Evolutionary conservation across 2,113 vertebrate genomes (phyloP).

Genomic region (Pandion haliaetus): DNA sequence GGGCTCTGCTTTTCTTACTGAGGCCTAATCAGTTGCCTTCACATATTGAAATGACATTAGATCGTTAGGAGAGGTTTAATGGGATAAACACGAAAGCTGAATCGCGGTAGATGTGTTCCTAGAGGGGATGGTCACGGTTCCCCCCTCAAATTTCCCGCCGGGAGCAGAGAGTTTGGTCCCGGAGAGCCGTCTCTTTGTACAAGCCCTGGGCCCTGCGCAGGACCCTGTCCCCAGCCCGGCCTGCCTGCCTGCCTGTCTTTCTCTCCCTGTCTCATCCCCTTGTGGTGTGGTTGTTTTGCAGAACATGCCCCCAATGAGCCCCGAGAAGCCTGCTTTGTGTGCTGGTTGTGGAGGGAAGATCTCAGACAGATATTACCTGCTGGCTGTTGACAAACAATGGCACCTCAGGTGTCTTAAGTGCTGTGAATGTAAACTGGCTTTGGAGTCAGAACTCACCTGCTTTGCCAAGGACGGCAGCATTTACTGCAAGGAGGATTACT

Average conservation of each 20-base stretch:
- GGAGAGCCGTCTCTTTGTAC: background rate
- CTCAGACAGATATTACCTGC: constrained; percentile 97
- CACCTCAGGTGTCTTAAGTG: constrained; percentile 98
- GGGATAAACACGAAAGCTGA: background rate
- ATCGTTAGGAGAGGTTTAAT: background rate
- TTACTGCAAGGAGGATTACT: constrained; percentile 99
- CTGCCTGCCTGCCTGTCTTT: background rate
- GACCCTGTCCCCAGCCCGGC: background rate
- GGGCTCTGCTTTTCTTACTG: background rate
- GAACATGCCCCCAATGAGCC: constrained; percentile 94
- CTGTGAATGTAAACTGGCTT: constrained; percentile 98
- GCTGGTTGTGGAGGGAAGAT: constrained; percentile 98
- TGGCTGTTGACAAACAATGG: constrained; percentile 99
- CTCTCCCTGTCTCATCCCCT: constrained; percentile 5
- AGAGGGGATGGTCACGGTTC: background rate
- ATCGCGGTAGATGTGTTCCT: background rate
- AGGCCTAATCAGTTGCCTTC: background rate
- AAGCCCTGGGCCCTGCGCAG: background rate
- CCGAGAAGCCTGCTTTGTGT: constrained; percentile 97
- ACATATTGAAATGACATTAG: background rate
- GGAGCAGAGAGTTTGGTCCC: background rate
- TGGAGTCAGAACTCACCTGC: constrained; percentile 98
- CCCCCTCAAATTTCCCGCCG: background rate
- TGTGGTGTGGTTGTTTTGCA: constrained; percentile 71
- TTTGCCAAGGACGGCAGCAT: constrained; percentile 99